phyloP scores from a whole-genome alignment of 2,113 vertebrate genomes.

The Hemichromis elongatus region DNA sequence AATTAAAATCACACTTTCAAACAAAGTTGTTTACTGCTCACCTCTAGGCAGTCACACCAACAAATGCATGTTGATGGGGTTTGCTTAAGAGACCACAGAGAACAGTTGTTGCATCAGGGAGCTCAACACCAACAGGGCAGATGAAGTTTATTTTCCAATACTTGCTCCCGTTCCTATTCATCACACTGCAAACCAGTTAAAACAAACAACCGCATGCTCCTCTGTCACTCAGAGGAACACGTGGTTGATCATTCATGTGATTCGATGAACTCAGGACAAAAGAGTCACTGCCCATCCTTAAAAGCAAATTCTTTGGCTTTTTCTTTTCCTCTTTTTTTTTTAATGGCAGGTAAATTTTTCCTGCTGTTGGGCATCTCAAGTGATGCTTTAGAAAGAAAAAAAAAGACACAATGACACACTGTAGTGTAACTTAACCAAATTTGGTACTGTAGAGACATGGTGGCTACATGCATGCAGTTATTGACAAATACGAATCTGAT shows the following conservation, averaged over 20 bases:
- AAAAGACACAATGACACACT: not conserved
- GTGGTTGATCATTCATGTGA: not conserved
- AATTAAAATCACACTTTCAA: not conserved
- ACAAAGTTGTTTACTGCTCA: not conserved
- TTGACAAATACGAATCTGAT: not conserved
- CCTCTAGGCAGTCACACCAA: not conserved
- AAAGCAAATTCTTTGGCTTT: not conserved
- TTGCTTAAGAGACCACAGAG: not conserved
- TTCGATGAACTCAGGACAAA: not conserved
- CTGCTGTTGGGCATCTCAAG: not conserved
- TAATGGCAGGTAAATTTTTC: not conserved
- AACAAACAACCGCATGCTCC: not conserved
- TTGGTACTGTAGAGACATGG: not conserved
- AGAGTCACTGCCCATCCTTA: not conserved
- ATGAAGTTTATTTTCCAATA: not conserved
- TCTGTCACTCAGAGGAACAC: not conserved
- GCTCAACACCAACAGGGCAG: not conserved
- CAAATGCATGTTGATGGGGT: accelerated
- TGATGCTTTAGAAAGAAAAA: not conserved
- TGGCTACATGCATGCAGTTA: not conserved
- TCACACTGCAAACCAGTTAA: not conserved
- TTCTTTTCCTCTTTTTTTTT: too few species aligned
- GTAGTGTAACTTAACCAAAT: not conserved
- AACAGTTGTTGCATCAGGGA: not conserved
- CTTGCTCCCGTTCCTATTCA: not conserved